Evolutionary conservation across 2,797 vertebrate genomes (phyloP).

Genomic region (Epinephelus coioides): DNA sequence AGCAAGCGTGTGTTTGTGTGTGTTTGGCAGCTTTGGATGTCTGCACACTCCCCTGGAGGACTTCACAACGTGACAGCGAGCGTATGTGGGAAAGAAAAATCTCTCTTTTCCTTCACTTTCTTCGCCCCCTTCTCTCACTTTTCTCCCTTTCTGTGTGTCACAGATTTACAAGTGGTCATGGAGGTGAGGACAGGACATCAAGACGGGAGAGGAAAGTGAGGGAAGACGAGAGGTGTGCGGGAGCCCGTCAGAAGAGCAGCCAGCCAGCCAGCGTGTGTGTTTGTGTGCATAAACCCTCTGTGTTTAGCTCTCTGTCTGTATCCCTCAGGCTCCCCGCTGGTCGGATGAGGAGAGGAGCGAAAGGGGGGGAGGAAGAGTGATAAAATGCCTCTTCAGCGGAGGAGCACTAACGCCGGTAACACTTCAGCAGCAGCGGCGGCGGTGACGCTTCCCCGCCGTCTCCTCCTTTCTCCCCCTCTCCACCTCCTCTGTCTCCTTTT

Average conservation of each 20-base stretch:
- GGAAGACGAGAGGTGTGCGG: slow-evolving; percentile 56
- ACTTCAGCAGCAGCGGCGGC: slow-evolving; percentile 62
- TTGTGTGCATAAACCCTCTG: slow-evolving; percentile 53
- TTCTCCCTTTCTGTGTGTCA: slow-evolving; percentile 41
- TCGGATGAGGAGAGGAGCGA: slow-evolving; percentile 58
- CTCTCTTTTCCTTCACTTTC: slow-evolving; percentile 42
- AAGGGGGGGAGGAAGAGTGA: slow-evolving; percentile 38
- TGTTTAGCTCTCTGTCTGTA: slow-evolving; percentile 72
- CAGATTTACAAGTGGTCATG: slow-evolving; percentile 61
- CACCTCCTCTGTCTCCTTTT: slow-evolving; percentile 52
- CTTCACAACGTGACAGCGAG: slow-evolving; percentile 70
- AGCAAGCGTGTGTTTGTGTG: slow-evolving; percentile 28
- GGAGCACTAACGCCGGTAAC: slow-evolving; percentile 54
- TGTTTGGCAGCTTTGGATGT: slow-evolving; percentile 61
- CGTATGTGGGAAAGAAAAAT: slow-evolving; percentile 47
- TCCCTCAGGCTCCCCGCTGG: slow-evolving; percentile 68
- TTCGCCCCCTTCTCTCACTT: slow-evolving; percentile 30
- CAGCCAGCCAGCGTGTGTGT: slow-evolving; percentile 30
- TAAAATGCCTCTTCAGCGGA: slow-evolving; percentile 60
- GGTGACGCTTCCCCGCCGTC: slow-evolving; percentile 53
- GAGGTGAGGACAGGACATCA: slow-evolving; percentile 69
- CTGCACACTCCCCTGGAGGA: slow-evolving; percentile 63
- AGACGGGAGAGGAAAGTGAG: slow-evolving; percentile 45
- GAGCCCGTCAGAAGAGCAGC: slow-evolving; percentile 48
- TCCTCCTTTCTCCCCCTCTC: slow-evolving; percentile 59